phyloP scores from a whole-genome alignment of 1,140 invertebrate species.

The Musca vetustissima region DNA sequence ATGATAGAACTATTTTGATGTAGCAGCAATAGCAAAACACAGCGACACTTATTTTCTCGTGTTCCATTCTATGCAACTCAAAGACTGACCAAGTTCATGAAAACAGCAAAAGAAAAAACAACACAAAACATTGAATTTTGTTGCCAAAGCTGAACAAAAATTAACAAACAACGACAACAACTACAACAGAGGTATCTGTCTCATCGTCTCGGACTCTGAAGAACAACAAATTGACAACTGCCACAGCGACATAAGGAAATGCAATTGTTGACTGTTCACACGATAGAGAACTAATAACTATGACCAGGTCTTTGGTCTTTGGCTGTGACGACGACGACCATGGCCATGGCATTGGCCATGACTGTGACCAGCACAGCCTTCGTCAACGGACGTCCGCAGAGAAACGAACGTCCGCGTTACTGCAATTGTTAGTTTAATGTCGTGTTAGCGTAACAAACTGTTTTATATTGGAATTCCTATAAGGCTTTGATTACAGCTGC shows the following conservation, averaged over 20 bases:
- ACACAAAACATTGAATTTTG: slow-evolving; percentile 17
- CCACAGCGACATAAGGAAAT: slow-evolving; percentile 23
- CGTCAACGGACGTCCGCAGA: no score
- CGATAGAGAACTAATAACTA: slow-evolving; percentile 25
- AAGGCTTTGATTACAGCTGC: slow-evolving; percentile 2
- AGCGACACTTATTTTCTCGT: neutral
- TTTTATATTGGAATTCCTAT: slow-evolving; percentile 5
- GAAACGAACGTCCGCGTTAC: no score
- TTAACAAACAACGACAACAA: neutral
- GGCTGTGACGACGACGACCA: neutral
- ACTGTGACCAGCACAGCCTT: neutral
- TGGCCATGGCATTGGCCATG: neutral
- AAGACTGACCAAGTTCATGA: slow-evolving; percentile 2
- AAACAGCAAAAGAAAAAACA: slow-evolving; percentile 11
- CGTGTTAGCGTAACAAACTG: slow-evolving; percentile 9
- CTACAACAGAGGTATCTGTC: neutral
- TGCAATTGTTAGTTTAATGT: no score
- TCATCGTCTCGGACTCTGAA: no score
- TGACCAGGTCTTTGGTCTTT: neutral
- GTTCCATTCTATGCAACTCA: no score
- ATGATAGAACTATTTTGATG: slow-evolving; percentile 7
- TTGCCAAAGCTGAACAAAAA: neutral
- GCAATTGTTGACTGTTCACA: slow-evolving; percentile 36
- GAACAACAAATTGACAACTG: slow-evolving; percentile 29
- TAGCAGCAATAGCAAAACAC: slow-evolving; percentile 21